Evolutionary conservation across 2,888 invertebrate species (phyloP).

Genomic region (Pyrrhosoma nymphula): DNA sequence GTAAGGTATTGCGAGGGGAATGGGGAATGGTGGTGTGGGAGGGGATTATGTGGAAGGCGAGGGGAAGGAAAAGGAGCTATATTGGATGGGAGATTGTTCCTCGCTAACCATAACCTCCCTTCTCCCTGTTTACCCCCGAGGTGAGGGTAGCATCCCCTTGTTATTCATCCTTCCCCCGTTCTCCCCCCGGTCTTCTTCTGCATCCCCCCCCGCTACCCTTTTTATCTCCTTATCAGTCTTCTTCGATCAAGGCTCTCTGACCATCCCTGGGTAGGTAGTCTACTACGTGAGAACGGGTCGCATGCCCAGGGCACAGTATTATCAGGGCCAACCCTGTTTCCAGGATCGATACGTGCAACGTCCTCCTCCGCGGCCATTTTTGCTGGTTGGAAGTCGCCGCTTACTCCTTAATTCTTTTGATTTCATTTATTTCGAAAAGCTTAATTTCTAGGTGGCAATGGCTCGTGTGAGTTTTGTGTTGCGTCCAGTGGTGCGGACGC

Average conservation of each 20-base stretch:
- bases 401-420: background rate
- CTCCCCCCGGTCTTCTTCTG: background rate
- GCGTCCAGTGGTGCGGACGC: background rate
- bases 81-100: background rate
- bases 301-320: too few relatives aligned
- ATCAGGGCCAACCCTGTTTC: background rate
- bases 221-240: constrained; percentile 42
- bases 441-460: background rate
- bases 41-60: background rate
- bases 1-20: background rate
- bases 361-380: background rate
- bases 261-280: background rate
- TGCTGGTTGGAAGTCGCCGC: background rate
- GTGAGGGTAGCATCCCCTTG: background rate
- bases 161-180: constrained; percentile 25
- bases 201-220: background rate
- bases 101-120: background rate
- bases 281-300: background rate
- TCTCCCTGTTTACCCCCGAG: background rate
- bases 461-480: background rate
- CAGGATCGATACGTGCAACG: background rate
- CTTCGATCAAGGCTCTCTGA: background rate
- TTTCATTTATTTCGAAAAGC: background rate
- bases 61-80: background rate
- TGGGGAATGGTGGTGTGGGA: background rate